phyloP scores from a whole-genome alignment of 2,797 vertebrate species.

The Notoglanidium macrostoma region DNA sequence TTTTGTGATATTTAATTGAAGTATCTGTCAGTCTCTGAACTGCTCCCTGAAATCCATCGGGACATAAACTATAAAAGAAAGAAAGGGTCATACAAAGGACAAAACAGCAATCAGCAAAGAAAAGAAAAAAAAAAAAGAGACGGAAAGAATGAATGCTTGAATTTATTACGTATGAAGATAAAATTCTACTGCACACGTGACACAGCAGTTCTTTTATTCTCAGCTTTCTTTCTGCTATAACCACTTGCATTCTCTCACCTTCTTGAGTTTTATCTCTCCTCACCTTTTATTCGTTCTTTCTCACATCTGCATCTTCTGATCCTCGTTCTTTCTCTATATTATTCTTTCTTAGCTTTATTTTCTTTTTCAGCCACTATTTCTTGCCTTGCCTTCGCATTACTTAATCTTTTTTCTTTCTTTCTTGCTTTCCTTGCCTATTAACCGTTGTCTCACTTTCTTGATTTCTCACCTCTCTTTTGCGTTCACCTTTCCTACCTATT shows the following conservation, averaged over 20 bases:
- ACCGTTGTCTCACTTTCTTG: neutral
- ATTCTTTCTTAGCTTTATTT: neutral
- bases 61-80: neutral
- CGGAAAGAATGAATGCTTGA: neutral
- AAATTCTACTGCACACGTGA: neutral
- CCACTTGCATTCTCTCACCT: neutral
- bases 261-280: neutral
- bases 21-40: neutral
- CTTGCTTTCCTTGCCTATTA: too few species aligned
- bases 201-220: neutral
- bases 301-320: too few species aligned
- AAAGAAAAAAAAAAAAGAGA: neutral
- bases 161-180: neutral
- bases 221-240: neutral
- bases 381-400: neutral
- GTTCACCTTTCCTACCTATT: neutral
- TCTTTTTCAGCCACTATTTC: neutral
- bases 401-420: too few species aligned
- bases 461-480: neutral
- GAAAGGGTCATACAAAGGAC: neutral
- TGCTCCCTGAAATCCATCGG: neutral
- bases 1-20: slow-evolving; percentile 15
- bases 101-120: neutral
- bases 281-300: neutral
- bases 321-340: neutral